Conservation (phyloP, 2,888 invertebrate species). For the Trachelus troglodyta region DNA sequence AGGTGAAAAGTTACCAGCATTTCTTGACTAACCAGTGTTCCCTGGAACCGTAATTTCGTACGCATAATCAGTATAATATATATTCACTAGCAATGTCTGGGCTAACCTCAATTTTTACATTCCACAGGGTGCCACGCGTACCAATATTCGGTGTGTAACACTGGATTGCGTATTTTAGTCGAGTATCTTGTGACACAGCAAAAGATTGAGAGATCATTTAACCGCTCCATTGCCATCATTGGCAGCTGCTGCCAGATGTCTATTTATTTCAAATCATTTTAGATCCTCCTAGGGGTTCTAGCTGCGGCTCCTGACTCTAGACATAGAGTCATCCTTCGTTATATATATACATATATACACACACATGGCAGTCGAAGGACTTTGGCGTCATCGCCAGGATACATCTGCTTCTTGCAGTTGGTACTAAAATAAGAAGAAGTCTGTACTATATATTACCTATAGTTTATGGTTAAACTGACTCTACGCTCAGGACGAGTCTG, state of each 20-base stretch:
- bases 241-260: slow-evolving; percentile 50
- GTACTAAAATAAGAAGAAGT: background rate
- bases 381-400: background rate
- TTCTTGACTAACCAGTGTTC: background rate
- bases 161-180: background rate
- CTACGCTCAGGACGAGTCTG: background rate
- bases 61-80: background rate
- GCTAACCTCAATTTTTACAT: background rate
- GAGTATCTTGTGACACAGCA: slow-evolving; percentile 11
- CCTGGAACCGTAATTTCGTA: background rate
- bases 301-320: background rate
- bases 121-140: background rate
- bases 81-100: background rate
- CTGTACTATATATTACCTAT: background rate
- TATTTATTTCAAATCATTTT: slow-evolving; percentile 33
- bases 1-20: background rate
- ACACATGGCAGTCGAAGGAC: background rate
- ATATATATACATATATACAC: too few relatives aligned
- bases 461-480: background rate
- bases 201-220: slow-evolving; percentile 37
- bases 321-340: background rate
- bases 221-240: slow-evolving; percentile 24
- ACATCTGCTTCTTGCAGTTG: background rate
- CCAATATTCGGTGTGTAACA: background rate
- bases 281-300: slow-evolving; percentile 37